Base-by-base conservation (phyloP, 2,113 vertebrate genomes). In the Tetrao urogallus region DNA sequence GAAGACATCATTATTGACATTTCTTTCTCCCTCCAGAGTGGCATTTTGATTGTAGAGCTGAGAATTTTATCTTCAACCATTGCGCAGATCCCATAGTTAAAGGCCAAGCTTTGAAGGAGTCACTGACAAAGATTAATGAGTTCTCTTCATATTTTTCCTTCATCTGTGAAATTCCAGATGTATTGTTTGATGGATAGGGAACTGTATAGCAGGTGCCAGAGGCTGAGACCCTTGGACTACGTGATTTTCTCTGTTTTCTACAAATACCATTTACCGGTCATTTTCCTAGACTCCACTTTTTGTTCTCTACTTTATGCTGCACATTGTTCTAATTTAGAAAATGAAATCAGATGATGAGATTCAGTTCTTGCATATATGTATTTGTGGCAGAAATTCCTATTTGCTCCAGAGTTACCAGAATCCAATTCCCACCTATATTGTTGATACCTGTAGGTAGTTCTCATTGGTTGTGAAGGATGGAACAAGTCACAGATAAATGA, bases 101-200 rank as follows among this genome's bases (percentile, higher is more conserved):
- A 94, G 63, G 48, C 36, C 54, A 54, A 71, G n/a, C 66, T 93
- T 96, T 2, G 0, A 65, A 72, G 85, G 79, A 1, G 11, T 76
- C 61, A 83, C 89, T 94, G 82, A 61, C 58, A 82, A 42, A 83
- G 72, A 80, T 64, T 65, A 87, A 57, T 82, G 71, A 86, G 70
- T 52, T 92, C 72, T 83, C 69, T 66, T 58, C 88, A 81, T 87
- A 61, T 84, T 81, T 93, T 82, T 54, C 22, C 78, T 88, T 91
- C 81, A 63, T 88, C 64, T 89, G 11, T 81, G 88, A 60, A 92
- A 87, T 77, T 93, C 77, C 86, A 76, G 92, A 87, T 38, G 21
- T 81, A 36, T 57, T 92, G 92, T 90, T 85, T 82, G 85, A 70
- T 83, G 57, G 75, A 82, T 89, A 76, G 95, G 90, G 79, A 92